A percentile compares a stretch with the other conserved stretches of the same genome.
These are phyloP conservation scores for Sminthurinus signatus DNA, from an alignment of 1,140 invertebrate genomes.

Conservation along the genomic window DNA sequence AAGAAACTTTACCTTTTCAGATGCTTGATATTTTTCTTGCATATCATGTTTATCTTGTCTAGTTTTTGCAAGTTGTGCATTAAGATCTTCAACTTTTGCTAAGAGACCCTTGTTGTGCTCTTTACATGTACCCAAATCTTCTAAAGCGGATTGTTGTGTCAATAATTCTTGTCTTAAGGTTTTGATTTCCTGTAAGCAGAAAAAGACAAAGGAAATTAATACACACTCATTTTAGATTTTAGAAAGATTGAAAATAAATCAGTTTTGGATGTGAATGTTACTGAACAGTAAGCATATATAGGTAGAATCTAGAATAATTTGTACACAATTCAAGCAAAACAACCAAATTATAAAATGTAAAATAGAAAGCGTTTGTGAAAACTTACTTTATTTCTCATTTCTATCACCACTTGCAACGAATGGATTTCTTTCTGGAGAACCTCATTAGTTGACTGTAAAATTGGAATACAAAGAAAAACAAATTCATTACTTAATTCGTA, in stretches of 20 bases:
- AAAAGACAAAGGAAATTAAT: too few relatives aligned
- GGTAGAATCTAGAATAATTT: too few relatives aligned
- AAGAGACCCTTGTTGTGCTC: constrained; percentile 23
- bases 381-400: constrained; percentile 33
- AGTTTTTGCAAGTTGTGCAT: constrained; percentile 33
- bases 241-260: too few relatives aligned
- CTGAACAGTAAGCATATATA: too few relatives aligned
- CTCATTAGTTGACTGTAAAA: constrained; percentile 25
- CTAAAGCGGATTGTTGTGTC: constrained; percentile 7
- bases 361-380: too few relatives aligned
- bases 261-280: too few relatives aligned
- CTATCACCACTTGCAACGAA: constrained; percentile 32
- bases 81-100: constrained; percentile 33
- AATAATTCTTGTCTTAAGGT: constrained; percentile 24
- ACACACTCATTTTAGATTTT: too few relatives aligned
- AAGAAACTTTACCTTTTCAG: constrained; percentile 9
- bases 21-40: constrained; percentile 11
- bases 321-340: too few relatives aligned
- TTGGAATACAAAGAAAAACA: too few relatives aligned
- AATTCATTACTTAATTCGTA: too few relatives aligned
- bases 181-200: constrained; percentile 31
- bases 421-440: constrained; percentile 31
- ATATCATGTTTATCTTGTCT: constrained; percentile 26
- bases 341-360: too few relatives aligned
- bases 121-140: constrained; percentile 16